Conservation (phyloP, 2,888 invertebrate genomes). For the Dugesia japonica region DNA sequence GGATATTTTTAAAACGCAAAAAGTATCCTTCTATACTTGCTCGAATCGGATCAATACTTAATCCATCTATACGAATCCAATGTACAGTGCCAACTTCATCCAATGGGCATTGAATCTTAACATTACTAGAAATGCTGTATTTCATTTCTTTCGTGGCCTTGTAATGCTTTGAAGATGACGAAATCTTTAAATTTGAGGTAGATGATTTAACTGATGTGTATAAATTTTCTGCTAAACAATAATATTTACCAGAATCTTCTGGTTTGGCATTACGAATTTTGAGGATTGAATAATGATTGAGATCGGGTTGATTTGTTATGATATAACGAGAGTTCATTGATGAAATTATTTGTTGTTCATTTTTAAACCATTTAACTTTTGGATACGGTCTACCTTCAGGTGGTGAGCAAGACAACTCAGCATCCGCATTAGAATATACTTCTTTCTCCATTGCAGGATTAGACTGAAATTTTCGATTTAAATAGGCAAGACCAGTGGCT, state of each 20-base stretch:
- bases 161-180: not conserved
- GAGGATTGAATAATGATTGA: not conserved
- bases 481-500: conserved; percentile 20
- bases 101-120: not conserved
- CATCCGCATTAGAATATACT: not conserved
- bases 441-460: conserved; percentile 28
- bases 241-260: not conserved
- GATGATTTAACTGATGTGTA: not conserved
- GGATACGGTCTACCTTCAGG: conserved; percentile 16
- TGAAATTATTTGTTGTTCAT: not conserved
- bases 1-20: not conserved
- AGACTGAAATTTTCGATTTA: not conserved
- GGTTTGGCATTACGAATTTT: not conserved
- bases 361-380: conserved; percentile 14
- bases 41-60: not conserved
- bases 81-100: not conserved
- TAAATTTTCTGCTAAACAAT: not conserved
- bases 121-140: not conserved
- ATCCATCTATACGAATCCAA: not conserved
- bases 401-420: not conserved
- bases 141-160: not conserved
- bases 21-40: not conserved
- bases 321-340: not conserved
- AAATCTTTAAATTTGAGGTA: conserved; percentile 2
- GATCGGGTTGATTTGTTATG: not conserved